Base-by-base conservation (phyloP, 2,113 vertebrate species). In the Sapayoa aenigma region DNA sequence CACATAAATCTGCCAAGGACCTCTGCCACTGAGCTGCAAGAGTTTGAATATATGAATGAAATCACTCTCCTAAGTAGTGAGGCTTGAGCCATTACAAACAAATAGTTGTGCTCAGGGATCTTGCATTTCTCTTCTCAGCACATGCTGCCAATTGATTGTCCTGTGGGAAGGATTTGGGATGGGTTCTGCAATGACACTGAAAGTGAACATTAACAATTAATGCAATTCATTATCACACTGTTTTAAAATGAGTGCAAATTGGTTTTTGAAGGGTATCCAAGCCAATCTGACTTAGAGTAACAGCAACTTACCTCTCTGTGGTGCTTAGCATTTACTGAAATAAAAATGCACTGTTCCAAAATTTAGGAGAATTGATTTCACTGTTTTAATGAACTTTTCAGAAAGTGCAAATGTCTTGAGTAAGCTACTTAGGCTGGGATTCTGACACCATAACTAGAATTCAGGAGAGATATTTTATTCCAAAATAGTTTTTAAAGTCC, bases 121-220 rank as follows among this genome's bases (percentile, higher is more conserved):
- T 74, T 79, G 37, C 63, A 31, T 55, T 74, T 94, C 47, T 69
- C 47, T 62, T 79, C 47, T 66, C 79, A 58, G 50, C 56, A 79
- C 8, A 23, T 11, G 28, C 18, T 90, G 69, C 56, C 86, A 85
- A 66, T 59, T 59, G 28, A 37, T 66, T 47, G 24, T 71, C 74
- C 46, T 50, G 18, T 35, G 24, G 65, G 46, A 91, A 80, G 47
- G 46, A 66, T 62, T 83, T 76, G 62, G 58, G 42, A 22, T 58
- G 30, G 60, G 17, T 55, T 89, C 94, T 53, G 49, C 71, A 85
- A 87, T 62, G 67, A 71, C 52, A 53, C 22, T 46, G 74, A 91
- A 80, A 94, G 46, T 23, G 49, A 88, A 55, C 94, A 97, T 97
- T 95, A 96, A 96, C 93, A 94, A 96, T 96, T 96, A 93, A 97